Conservation (phyloP, 2,113 vertebrate species). For the Spheniscus mendiculus region DNA sequence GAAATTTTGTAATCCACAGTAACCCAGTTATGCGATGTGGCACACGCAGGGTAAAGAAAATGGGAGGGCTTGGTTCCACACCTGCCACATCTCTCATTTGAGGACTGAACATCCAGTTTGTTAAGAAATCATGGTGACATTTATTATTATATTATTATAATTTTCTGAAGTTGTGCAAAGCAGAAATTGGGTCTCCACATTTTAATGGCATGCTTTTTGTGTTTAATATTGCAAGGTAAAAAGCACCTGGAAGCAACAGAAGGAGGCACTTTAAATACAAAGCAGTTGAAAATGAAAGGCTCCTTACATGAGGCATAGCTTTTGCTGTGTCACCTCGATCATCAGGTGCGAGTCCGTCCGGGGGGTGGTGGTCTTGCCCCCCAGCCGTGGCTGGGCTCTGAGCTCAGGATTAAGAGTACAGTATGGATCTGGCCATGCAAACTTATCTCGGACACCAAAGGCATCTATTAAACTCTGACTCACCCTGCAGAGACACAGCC, state of each 20-base stretch:
- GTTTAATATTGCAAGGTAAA: background rate
- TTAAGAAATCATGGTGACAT: background rate
- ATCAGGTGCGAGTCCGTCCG: accelerated
- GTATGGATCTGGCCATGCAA: background rate
- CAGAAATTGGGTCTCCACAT: background rate
- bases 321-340: background rate
- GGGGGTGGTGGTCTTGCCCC: background rate
- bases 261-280: background rate
- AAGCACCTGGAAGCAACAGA: background rate
- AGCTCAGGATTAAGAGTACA: background rate
- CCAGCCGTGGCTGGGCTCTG: background rate
- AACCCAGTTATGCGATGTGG: background rate
- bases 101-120: background rate
- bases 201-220: background rate
- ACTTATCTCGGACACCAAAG: background rate
- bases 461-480: background rate
- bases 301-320: background rate
- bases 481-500: background rate
- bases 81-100: background rate
- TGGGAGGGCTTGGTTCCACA: background rate
- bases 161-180: background rate
- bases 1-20: background rate
- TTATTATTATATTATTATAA: background rate
- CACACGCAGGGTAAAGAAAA: background rate
- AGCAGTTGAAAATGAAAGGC: background rate